Conservation (phyloP, 2,797 vertebrate species). For the Danio choprae region DNA sequence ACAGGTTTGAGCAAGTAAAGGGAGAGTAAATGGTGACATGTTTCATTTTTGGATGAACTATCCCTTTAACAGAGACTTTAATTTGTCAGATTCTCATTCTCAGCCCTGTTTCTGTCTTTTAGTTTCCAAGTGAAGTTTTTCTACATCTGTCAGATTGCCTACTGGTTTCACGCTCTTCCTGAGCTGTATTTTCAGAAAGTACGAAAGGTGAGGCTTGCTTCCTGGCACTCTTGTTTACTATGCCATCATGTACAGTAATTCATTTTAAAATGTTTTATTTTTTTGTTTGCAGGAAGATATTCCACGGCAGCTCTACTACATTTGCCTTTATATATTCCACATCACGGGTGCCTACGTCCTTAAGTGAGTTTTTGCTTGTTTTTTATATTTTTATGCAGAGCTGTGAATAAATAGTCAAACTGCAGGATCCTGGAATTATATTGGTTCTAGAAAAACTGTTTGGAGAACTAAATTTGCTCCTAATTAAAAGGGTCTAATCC, state of each 20-base stretch:
- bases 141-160: slow-evolving; percentile 90
- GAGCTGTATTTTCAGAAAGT: slow-evolving; percentile 89
- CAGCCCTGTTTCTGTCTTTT: slow-evolving; percentile 52
- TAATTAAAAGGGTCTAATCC: too few species aligned
- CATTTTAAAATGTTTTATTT: background rate
- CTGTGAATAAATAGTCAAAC: too few species aligned
- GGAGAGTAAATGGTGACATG: too few species aligned
- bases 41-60: too few species aligned
- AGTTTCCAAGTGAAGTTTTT: slow-evolving; percentile 92
- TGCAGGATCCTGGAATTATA: too few species aligned
- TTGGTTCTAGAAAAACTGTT: too few species aligned
- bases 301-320: slow-evolving; percentile 86
- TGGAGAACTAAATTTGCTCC: too few species aligned
- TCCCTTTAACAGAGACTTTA: too few species aligned
- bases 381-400: background rate
- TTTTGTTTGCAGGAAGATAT: slow-evolving; percentile 82
- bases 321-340: slow-evolving; percentile 87
- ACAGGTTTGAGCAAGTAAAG: too few species aligned
- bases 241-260: background rate
- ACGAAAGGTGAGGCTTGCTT: slow-evolving; percentile 76
- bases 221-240: too few species aligned
- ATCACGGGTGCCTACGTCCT: slow-evolving; percentile 87
- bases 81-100: background rate
- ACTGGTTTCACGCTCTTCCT: slow-evolving; percentile 86
- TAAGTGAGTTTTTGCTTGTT: slow-evolving; percentile 78